Evolutionary conservation across 2,888 invertebrate species (phyloP).

Genomic region (Cheilosia scutellata): DNA sequence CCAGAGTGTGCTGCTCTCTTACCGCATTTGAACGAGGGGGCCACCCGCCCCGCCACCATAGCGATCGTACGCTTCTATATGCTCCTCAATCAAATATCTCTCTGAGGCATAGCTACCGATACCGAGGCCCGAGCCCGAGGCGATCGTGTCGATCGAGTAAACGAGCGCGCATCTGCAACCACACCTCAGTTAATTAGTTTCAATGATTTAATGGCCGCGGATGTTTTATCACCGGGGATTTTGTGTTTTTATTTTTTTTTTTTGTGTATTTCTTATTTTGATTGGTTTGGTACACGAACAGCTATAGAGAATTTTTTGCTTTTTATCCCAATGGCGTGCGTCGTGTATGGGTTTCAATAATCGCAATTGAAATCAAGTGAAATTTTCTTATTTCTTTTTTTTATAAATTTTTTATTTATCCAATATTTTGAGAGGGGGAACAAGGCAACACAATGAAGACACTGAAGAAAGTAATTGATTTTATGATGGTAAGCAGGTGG

Average conservation of each 20-base stretch:
- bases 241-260: slow-evolving; percentile 38
- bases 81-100: slow-evolving; percentile 60
- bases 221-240: slow-evolving; percentile 72
- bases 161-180: slow-evolving; percentile 75
- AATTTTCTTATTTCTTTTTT: slow-evolving; percentile 8
- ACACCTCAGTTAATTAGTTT: slow-evolving; percentile 76
- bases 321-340: slow-evolving; percentile 31
- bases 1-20: slow-evolving; percentile 29
- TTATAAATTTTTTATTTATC: neutral
- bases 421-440: neutral
- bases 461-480: slow-evolving; percentile 5
- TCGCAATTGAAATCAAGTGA: slow-evolving; percentile 29
- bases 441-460: slow-evolving; percentile 14
- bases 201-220: slow-evolving; percentile 75
- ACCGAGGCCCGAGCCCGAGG: neutral
- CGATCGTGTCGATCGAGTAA: slow-evolving; percentile 67
- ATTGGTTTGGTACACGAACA: slow-evolving; percentile 3
- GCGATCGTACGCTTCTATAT: slow-evolving; percentile 23
- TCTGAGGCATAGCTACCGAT: slow-evolving; percentile 14
- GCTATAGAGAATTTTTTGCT: neutral
- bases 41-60: neutral
- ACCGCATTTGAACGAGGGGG: slow-evolving; percentile 11
- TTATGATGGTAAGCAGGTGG: slow-evolving; percentile 42
- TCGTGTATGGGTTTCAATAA: slow-evolving; percentile 27
- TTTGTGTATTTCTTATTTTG: slow-evolving; percentile 15